Base-by-base conservation (phyloP, 1,140 invertebrate genomes). In the Andrena cerasifolii region DNA sequence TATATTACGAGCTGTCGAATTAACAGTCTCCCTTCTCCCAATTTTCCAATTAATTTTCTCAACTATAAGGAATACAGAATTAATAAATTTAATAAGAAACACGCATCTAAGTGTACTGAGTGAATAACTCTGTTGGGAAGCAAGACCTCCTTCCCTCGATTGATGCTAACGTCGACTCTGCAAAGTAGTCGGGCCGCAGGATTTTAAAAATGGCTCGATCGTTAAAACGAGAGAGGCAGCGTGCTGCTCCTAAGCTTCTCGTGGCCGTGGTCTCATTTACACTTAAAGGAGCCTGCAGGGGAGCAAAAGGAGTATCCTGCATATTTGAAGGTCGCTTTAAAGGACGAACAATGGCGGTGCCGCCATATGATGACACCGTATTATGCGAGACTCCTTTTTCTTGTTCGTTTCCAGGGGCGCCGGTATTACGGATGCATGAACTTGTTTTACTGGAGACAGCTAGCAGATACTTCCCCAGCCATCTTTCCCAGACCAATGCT, bases 261-360 rank as follows among this genome's bases (percentile, higher is more conserved):
- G 24, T 40, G 24, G 31, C 5, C 16, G 31, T 59, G 49, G 26
- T 24, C 59, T 74, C 61, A 54, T 74, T 66, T 66, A 66, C 71
- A 66, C 71, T 74, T 74, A 54, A 66, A 74, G 71, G 49, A 66
- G 49, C 7, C 59, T 54, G 71, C 61, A 65, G 47, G 33, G 1
- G 71, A 53, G 47, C 61, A 7, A 74, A 54, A 26, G 61, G 61
- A 54, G 71, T 54, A 74, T 14, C 47, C 47, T 74, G 71, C 71
- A 74, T 74, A 74, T 43, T 40, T 40, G 63, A 53, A 45, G 71
- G 21, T 40, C 61, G 33, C 47, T 66, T 74, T 66, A 74, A 74
- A 66, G 47, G 59, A 43, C 61, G 71, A 74, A 74, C 71, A 74
- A 74, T 74, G 36, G 61, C 61, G 26, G 24, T 73, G 47, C 31